A percentile compares a stretch with the other conserved stretches of the same genome.
Evolutionary conservation across 2,797 vertebrate species (phyloP).

Genomic region (Syndactyla subalaris): DNA sequence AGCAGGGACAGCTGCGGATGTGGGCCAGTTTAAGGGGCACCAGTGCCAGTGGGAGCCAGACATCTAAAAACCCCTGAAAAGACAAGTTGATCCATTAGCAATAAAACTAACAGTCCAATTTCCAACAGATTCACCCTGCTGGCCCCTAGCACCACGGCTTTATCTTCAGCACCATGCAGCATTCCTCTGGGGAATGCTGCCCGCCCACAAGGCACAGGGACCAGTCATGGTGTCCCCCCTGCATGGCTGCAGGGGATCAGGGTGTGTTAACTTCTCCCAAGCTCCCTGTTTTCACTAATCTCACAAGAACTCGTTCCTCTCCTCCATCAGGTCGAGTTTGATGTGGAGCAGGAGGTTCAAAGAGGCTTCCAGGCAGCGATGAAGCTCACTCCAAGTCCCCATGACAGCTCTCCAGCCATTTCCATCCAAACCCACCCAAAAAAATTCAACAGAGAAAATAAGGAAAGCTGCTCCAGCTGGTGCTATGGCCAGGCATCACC

Average conservation of each 20-base stretch:
- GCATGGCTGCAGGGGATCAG: background rate
- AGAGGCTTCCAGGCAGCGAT: background rate
- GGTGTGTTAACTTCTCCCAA: background rate
- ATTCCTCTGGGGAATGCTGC: background rate
- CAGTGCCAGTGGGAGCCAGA: background rate
- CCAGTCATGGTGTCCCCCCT: background rate
- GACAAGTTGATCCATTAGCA: background rate
- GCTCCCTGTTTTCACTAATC: background rate
- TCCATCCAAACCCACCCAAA: background rate
- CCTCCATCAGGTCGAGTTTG: background rate
- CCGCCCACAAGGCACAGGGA: background rate
- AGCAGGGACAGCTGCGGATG: fast-evolving
- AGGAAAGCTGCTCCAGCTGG: background rate
- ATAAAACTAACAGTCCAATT: background rate
- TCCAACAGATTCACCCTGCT: fast-evolving
- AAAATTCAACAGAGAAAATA: background rate
- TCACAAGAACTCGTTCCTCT: conserved; percentile 22
- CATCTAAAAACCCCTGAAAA: background rate
- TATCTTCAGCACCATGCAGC: background rate
- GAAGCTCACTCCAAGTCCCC: background rate
- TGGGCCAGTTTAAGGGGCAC: background rate
- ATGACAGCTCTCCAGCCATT: background rate
- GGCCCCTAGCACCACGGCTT: fast-evolving
- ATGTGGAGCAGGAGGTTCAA: background rate
- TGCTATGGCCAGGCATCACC: background rate